Evolutionary conservation across 2,797 vertebrate species (phyloP), one percentile per base, ranked within the genome.

Genomic region (Thalassophryne amazonica): DNA sequence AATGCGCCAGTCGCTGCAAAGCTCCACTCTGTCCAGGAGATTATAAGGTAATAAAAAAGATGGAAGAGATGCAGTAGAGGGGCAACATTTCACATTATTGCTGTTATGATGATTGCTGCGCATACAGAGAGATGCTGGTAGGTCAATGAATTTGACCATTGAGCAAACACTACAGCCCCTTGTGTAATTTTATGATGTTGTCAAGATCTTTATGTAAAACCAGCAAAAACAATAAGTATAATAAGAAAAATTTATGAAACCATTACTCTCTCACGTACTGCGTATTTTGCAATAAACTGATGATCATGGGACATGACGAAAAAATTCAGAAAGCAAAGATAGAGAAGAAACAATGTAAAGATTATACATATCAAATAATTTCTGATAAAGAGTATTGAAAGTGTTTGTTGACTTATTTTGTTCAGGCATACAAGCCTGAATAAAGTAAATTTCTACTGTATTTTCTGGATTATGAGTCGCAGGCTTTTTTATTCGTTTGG

Each of bases 11-110:
- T 88, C 76, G 78, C 76, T 75, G 74, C 71, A 78, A 74, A 86
- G 76, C 85, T 87, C 42, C 73, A 78, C 84, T 84, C 83, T 88
- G 90, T 88, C 83, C 80, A 69, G 60, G 60, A 87, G 85, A 90
- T 89, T 90, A 88, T 69, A 84, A 86, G 69, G 80, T 82, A 86
- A 89, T 86, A 86, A 90, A 88, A 84, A 80, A 85, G 85, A 87
- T 78, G 71, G 79, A 83, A 41, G 78, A 83, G 77, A 84, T 80
- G 71, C 25, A 60, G 70, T 29, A 18, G 52, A 67, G 61, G 47
- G 47, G 60, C 60, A 81, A 65, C 25, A 52, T 58, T 62, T 59
- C 60, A 73, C 57, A 76, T 83, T 82, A 83, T 81, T 83, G 73
- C 71, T 37, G 58, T 86, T 60, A 70, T 27, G 45, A 64, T 69